Conservation (phyloP, 2,797 vertebrate genomes). For the Catostomus latipinnis region DNA sequence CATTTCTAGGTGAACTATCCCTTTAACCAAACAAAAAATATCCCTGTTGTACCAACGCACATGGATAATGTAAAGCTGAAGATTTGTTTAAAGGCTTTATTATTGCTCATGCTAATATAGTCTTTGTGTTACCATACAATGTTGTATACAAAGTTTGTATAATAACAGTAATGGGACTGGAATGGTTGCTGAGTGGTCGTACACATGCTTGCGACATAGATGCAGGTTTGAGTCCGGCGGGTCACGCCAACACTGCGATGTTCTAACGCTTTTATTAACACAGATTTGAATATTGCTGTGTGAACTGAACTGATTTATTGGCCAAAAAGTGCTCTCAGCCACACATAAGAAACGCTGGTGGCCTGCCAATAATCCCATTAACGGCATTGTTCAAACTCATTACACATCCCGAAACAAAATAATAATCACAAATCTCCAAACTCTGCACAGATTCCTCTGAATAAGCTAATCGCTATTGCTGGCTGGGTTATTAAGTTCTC, state of each 20-base stretch:
- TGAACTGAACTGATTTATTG: conserved; percentile 81
- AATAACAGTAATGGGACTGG: no score
- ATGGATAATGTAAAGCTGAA: no score
- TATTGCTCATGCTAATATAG: no score
- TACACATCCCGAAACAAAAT: conserved; percentile 81
- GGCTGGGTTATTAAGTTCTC: conserved; percentile 69
- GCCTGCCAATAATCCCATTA: conserved; percentile 83
- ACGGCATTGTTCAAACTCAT: conserved; percentile 83
- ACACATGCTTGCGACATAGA: no score
- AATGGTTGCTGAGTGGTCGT: no score
- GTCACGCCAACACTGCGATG: conserved; percentile 44
- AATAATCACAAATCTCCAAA: conserved; percentile 80
- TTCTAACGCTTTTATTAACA: conserved; percentile 82
- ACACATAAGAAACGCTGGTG: conserved; percentile 76
- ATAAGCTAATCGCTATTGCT: conserved; percentile 60
- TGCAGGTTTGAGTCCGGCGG: no score
- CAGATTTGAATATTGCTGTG: conserved; percentile 81
- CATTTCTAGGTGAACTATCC: no score
- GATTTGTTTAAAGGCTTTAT: no score
- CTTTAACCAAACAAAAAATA: no score
- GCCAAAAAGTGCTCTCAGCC: conserved; percentile 76
- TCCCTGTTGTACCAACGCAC: no score
- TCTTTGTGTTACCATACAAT: no score
- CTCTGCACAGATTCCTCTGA: conserved; percentile 71
- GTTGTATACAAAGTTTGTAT: no score